phyloP scores from a whole-genome alignment of 2,888 invertebrate genomes.

The Thereva nobilitata region DNA sequence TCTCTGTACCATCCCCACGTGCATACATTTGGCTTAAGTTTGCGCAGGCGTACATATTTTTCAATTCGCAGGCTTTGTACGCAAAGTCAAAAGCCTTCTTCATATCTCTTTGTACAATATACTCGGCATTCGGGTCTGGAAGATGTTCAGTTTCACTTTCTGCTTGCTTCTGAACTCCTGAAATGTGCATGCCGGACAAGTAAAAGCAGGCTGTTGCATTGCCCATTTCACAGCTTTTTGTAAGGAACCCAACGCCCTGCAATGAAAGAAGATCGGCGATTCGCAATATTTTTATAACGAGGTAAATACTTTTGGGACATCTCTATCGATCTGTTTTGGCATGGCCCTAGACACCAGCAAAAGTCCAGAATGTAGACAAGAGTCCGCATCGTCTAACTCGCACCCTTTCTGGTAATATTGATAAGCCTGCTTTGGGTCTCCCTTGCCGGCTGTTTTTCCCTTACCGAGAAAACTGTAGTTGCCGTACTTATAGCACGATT shows the following conservation, averaged over 20 bases:
- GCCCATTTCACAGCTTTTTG: conserved; percentile 64
- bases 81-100: conserved; percentile 79
- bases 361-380: conserved; percentile 78
- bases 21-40: conserved; percentile 88
- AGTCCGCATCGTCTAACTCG: conserved; percentile 67
- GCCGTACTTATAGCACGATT: conserved; percentile 88
- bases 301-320: conserved; percentile 62
- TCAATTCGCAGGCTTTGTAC: conserved; percentile 78
- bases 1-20: conserved; percentile 80
- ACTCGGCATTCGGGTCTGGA: conserved; percentile 57
- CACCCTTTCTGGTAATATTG: conserved; percentile 81
- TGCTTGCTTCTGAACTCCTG: conserved; percentile 68
- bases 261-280: conserved; percentile 32
- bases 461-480: conserved; percentile 72
- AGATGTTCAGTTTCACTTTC: conserved; percentile 59
- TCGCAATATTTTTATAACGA: conserved; percentile 13
- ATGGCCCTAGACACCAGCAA: conserved; percentile 66
- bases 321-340: conserved; percentile 60
- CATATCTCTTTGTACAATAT: conserved; percentile 68
- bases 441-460: conserved; percentile 62
- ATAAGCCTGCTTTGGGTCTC: conserved; percentile 66
- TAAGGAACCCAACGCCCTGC: conserved; percentile 65
- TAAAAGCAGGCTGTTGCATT: conserved; percentile 78
- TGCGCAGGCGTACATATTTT: conserved; percentile 85
- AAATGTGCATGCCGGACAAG: conserved; percentile 77